Conservation (phyloP, 2,113 vertebrate genomes). For the Paramormyrops kingsleyae region DNA sequence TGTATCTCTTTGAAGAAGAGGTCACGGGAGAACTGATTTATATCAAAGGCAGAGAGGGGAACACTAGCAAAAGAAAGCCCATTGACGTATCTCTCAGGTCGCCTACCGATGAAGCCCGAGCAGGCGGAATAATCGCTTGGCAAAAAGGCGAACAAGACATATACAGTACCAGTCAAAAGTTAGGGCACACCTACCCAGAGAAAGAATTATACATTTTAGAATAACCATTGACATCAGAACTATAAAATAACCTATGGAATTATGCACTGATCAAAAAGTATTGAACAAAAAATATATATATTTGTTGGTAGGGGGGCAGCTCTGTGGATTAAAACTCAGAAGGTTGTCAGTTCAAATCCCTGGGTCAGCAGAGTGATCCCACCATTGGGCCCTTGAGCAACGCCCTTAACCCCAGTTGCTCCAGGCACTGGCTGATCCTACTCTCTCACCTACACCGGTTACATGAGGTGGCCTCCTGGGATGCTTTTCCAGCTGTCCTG, state of each 20-base stretch:
- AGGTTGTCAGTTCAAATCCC: neutral
- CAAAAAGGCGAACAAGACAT: neutral
- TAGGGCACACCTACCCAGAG: neutral
- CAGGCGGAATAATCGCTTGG: neutral
- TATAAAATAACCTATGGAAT: neutral
- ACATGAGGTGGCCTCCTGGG: neutral
- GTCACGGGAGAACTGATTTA: neutral
- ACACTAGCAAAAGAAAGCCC: neutral
- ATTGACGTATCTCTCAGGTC: neutral
- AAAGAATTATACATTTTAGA: neutral
- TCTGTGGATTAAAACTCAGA: neutral
- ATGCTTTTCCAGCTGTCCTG: neutral
- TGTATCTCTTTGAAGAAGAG: constrained; percentile 1
- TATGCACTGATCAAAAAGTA: neutral
- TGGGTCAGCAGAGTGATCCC: neutral
- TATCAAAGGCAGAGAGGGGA: neutral
- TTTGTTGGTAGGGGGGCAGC: neutral
- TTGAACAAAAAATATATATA: neutral
- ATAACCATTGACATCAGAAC: neutral
- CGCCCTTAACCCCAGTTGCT: neutral
- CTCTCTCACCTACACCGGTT: neutral
- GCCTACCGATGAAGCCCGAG: neutral
- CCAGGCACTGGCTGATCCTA: neutral
- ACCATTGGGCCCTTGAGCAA: neutral
- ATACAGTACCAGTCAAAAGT: neutral